A percentile compares a stretch with the other conserved stretches of the same genome.
Conservation (phyloP, 2,888 invertebrate species). For the Athalia cordata region DNA sequence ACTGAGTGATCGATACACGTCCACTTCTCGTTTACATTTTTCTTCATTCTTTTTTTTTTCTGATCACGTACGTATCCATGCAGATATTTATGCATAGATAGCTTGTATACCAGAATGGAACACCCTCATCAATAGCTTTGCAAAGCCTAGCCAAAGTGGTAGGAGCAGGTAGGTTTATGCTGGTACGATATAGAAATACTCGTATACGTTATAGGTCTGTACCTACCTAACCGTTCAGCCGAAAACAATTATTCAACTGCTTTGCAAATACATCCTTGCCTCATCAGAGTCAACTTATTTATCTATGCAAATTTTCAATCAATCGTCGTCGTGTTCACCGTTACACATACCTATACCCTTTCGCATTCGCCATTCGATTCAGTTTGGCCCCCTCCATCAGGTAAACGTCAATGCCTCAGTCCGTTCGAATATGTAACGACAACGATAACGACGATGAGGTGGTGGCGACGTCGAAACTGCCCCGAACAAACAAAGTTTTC, state of each 20-base stretch:
- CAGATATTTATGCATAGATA: no score
- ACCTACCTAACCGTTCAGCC: conserved; percentile 23
- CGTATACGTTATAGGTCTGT: conserved; percentile 2
- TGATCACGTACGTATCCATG: no score
- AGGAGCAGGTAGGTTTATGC: not conserved
- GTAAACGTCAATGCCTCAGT: not conserved
- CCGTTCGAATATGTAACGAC: conserved; percentile 26
- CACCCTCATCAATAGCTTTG: no score
- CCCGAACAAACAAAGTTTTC: conserved; percentile 27
- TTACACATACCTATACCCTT: not conserved
- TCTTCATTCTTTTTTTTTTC: no score
- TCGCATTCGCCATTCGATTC: conserved; percentile 35
- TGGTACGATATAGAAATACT: not conserved
- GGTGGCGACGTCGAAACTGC: not conserved
- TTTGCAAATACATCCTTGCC: conserved; percentile 58
- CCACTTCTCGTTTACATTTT: no score
- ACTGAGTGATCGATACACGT: no score
- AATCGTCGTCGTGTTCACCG: conserved; percentile 53
- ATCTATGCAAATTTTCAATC: conserved; percentile 72
- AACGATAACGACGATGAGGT: not conserved
- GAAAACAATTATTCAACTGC: conserved; percentile 60
- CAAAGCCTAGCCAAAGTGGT: no score
- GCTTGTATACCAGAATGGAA: no score
- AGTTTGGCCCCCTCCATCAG: conserved; percentile 24
- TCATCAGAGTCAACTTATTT: conserved; percentile 70